Evolutionary conservation across 1,140 invertebrate species (phyloP).

Genomic region (Oedothorax gibbosus): DNA sequence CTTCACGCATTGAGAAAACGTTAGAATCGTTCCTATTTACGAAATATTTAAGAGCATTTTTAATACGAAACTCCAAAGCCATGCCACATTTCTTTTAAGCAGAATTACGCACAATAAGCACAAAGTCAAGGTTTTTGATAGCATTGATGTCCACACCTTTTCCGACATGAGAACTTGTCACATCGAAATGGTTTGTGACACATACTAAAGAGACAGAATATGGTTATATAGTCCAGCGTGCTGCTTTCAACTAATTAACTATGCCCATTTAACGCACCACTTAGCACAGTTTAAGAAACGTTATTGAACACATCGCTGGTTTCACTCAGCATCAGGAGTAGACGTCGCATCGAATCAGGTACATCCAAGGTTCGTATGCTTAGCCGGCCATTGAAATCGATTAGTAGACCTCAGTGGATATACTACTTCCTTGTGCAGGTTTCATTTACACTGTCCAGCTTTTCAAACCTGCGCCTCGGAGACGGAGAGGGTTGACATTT

Average conservation of each 20-base stretch:
- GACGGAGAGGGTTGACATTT: too few relatives aligned
- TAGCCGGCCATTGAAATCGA: constrained; percentile 31
- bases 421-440: too few relatives aligned
- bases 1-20: too few relatives aligned
- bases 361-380: constrained; percentile 24
- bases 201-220: constrained; percentile 18
- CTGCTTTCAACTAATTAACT: constrained; percentile 50
- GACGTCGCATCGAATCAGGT: constrained; percentile 39
- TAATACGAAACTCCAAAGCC: too few relatives aligned
- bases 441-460: too few relatives aligned
- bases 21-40: too few relatives aligned
- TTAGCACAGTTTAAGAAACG: constrained; percentile 35
- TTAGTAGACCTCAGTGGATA: too few relatives aligned
- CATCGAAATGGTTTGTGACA: constrained; percentile 14
- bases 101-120: too few relatives aligned
- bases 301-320: constrained; percentile 48
- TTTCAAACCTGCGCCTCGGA: too few relatives aligned
- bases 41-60: too few relatives aligned
- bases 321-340: constrained; percentile 15
- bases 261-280: constrained; percentile 50
- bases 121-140: not conserved
- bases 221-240: constrained; percentile 26
- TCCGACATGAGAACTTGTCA: constrained; percentile 6
- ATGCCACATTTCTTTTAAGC: too few relatives aligned
- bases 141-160: not conserved